Evolutionary conservation across 2,113 vertebrate species (phyloP).

Genomic region (Gnathonemus echidnorhynchus): DNA sequence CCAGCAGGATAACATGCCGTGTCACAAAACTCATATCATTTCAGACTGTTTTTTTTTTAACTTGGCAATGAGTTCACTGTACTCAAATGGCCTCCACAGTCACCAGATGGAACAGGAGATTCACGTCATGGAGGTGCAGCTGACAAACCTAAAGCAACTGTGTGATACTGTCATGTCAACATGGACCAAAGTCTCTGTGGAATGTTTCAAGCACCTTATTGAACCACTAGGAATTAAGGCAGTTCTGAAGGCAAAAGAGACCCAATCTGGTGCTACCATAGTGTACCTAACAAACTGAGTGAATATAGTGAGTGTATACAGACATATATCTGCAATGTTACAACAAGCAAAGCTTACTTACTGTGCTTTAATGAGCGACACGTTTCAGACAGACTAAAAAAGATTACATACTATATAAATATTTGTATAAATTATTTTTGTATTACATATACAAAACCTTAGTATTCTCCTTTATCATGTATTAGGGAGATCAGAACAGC

Average conservation of each 20-base stretch:
- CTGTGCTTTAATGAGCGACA: background rate
- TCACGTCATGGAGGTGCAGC: background rate
- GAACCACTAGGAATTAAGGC: background rate
- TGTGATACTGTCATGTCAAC: background rate
- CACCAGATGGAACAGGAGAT: background rate
- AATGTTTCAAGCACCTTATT: background rate
- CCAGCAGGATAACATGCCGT: background rate
- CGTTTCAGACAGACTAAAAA: background rate
- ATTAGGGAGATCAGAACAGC: background rate
- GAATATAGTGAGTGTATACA: background rate
- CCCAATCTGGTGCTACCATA: background rate
- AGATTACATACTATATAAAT: background rate
- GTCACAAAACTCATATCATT: background rate
- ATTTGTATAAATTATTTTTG: background rate
- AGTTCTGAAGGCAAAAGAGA: background rate
- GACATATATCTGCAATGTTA: background rate
- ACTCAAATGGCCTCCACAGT: background rate
- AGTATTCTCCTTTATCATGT: background rate
- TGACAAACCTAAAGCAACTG: background rate
- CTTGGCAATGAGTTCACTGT: background rate
- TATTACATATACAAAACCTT: background rate
- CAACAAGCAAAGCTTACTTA: background rate
- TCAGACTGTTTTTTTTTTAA: background rate
- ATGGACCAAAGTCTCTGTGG: background rate
- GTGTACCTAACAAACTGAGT: background rate